Percentiles rank a stretch among this genome's conserved stretches.
Conservation (phyloP, 2,888 invertebrate genomes). For the Lutraria lutraria region DNA sequence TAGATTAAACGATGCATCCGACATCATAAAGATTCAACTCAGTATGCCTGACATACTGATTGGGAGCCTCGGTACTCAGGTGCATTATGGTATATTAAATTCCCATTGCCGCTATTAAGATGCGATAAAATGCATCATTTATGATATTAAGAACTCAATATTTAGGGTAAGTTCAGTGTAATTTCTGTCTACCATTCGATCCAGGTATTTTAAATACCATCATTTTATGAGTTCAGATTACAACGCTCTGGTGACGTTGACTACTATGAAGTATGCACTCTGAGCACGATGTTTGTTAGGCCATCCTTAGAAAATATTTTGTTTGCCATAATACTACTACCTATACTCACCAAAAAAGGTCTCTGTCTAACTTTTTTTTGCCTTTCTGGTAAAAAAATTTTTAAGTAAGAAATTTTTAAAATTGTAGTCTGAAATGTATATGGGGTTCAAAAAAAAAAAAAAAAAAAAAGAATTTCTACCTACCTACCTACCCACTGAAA, state of each 20-base stretch:
- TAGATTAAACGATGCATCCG: background rate
- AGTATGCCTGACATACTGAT: background rate
- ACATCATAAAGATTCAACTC: background rate
- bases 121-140: constrained; percentile 12
- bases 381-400: no score
- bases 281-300: no score
- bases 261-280: background rate
- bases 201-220: background rate
- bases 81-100: constrained; percentile 11
- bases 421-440: no score
- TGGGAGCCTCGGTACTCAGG: background rate
- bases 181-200: background rate
- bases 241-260: background rate
- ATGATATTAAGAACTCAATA: background rate
- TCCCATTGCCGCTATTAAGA: constrained; percentile 3
- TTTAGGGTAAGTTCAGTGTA: background rate
- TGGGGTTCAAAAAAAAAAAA: no score
- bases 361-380: no score
- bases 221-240: background rate
- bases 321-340: no score
- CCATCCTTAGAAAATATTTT: no score
- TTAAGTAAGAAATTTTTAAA: no score
- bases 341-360: no score
- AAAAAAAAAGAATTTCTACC: no score
- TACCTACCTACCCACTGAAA: no score